Evolutionary conservation across 2,797 vertebrate species (phyloP).

Genomic region (Oreochromis grahami): DNA sequence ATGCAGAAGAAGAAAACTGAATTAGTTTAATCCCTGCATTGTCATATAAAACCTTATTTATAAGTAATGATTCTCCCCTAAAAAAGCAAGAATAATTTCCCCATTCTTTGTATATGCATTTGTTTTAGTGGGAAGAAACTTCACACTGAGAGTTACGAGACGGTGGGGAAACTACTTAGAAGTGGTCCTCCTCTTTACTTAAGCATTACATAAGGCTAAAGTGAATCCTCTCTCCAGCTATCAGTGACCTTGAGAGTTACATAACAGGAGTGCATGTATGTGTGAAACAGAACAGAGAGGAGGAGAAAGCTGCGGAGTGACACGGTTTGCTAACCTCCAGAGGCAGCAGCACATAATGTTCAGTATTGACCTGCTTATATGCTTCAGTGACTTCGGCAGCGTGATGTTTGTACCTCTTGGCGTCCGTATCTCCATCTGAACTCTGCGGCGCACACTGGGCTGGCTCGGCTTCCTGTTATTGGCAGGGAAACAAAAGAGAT

Average conservation of each 20-base stretch:
- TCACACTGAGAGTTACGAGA: constrained; percentile 14
- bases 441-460: background rate
- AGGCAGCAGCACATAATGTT: constrained; percentile 53
- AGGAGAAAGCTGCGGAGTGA: background rate
- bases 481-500: constrained; percentile 9
- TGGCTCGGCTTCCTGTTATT: constrained; percentile 14
- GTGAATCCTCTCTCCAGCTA: constrained; percentile 18
- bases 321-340: constrained; percentile 9
- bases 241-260: constrained; percentile 30
- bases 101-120: background rate
- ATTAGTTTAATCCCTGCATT: background rate
- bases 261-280: constrained; percentile 23
- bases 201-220: constrained; percentile 36
- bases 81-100: background rate
- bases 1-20: background rate
- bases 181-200: background rate
- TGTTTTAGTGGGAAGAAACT: background rate
- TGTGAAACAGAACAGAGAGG: background rate
- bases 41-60: background rate
- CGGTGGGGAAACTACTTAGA: constrained; percentile 4
- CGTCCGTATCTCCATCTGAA: constrained; percentile 21
- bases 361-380: constrained; percentile 41
- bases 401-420: constrained; percentile 44
- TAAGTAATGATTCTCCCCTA: background rate
- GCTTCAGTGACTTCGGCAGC: constrained; percentile 28